Evolutionary conservation across 2,797 vertebrate species (phyloP).

Genomic region (Enteromius unitaeniatus): DNA sequence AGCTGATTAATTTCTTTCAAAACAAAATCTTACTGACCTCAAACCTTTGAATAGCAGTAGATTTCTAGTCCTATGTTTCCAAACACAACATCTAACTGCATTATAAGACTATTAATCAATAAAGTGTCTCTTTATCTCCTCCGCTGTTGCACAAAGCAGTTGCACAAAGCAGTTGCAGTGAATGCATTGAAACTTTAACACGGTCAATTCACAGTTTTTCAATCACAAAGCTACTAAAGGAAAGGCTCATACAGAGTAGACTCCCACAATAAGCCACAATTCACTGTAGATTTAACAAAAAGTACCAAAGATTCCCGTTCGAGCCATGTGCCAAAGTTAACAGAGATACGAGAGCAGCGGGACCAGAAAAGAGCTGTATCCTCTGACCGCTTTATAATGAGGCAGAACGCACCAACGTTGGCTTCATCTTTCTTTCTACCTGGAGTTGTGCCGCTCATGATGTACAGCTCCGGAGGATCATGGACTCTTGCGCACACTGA

Average conservation of each 20-base stretch:
- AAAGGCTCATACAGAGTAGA: background rate
- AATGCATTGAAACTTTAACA: background rate
- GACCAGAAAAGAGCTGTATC: background rate
- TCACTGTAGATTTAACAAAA: conserved; percentile 24
- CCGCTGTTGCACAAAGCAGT: background rate
- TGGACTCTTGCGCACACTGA: conserved; percentile 64
- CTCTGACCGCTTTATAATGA: conserved; percentile 22
- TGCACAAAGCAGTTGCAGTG: background rate
- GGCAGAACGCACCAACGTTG: background rate
- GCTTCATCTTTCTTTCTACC: background rate
- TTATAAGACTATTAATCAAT: background rate
- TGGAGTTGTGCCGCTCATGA: background rate
- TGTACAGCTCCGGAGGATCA: conserved; percentile 42
- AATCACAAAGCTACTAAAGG: background rate
- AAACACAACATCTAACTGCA: background rate
- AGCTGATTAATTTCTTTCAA: background rate
- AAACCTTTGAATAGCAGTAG: background rate
- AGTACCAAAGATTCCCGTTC: conserved; percentile 22
- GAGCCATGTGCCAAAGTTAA: conserved; percentile 25
- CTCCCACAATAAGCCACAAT: background rate
- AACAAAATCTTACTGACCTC: background rate
- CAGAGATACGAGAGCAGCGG: conserved; percentile 2
- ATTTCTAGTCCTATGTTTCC: background rate
- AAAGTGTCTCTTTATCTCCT: background rate
- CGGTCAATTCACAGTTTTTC: background rate